Percentiles rank a stretch among this genome's conserved stretches.
Conservation (phyloP, 2,113 vertebrate species). For the Ctenodactylus gundi region DNA sequence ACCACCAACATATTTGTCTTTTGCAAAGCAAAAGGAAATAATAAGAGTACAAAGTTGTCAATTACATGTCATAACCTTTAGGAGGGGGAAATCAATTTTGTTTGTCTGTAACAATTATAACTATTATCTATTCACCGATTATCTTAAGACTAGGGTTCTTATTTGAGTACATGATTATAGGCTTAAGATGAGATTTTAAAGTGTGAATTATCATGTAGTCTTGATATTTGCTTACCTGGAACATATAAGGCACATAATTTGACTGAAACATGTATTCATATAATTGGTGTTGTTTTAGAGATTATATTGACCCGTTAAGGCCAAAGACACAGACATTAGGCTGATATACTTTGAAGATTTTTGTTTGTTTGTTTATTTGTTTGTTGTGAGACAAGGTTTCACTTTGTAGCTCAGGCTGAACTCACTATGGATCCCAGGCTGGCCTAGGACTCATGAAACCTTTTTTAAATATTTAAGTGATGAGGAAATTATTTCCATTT, state of each 20-base stretch:
- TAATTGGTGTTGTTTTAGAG: background rate
- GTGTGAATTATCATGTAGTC: background rate
- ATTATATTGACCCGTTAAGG: background rate
- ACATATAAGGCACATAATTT: background rate
- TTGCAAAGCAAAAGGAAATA: background rate
- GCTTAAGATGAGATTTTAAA: background rate
- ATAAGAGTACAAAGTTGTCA: background rate
- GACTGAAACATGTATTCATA: background rate
- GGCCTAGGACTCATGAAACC: too few relatives aligned
- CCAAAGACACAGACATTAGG: background rate
- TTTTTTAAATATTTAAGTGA: background rate
- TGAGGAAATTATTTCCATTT: background rate
- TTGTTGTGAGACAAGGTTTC: too few relatives aligned
- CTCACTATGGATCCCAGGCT: too few relatives aligned
- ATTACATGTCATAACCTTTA: background rate
- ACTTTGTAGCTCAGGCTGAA: too few relatives aligned
- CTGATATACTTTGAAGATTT: background rate
- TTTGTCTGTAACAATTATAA: background rate
- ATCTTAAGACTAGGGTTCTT: background rate
- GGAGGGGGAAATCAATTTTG: slow-evolving; percentile 6
- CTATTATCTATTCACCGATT: background rate
- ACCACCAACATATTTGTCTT: background rate
- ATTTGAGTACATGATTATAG: background rate
- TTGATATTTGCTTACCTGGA: background rate
- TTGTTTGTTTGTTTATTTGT: too few relatives aligned